Percentiles rank a stretch among this genome's conserved stretches.
These are phyloP conservation scores for Euzetes globulus DNA, from an alignment of 2,888 invertebrate genomes.

Conservation along the genomic window DNA sequence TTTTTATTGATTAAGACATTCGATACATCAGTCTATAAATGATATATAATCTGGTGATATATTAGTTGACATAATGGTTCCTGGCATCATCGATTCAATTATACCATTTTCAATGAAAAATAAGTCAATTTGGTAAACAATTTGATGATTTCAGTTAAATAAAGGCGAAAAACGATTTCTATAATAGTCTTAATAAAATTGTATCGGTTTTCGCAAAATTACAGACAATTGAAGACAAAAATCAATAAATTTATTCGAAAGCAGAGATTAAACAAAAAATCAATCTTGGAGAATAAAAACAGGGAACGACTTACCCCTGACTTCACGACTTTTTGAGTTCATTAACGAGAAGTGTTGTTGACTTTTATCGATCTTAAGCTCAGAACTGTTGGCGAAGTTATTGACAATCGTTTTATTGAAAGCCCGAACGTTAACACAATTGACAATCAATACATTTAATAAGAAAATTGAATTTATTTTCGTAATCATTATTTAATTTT, in stretches of 20 bases:
- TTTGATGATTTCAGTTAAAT: not conserved
- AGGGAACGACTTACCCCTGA: not conserved
- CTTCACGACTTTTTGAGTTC: conserved; percentile 7
- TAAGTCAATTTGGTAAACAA: not conserved
- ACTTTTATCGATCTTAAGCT: not conserved
- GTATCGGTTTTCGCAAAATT: not conserved
- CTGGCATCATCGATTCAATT: not conserved
- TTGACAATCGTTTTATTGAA: not conserved
- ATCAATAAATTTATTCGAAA: not conserved
- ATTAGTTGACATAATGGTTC: not conserved
- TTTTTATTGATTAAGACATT: conserved; percentile 20
- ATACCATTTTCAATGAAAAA: not conserved
- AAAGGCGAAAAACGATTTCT: not conserved
- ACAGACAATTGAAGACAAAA: not conserved
- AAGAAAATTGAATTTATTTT: not conserved
- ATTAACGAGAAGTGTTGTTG: not conserved
- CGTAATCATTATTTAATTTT: not conserved
- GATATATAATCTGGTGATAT: not conserved
- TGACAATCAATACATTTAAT: not conserved
- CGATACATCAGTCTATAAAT: not conserved
- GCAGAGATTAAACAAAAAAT: not conserved
- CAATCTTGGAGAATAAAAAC: not conserved
- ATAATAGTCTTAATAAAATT: not conserved
- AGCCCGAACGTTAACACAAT: not conserved
- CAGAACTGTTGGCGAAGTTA: not conserved